Conservation (phyloP, 2,797 vertebrate species). For the Vespertilio murinus region DNA sequence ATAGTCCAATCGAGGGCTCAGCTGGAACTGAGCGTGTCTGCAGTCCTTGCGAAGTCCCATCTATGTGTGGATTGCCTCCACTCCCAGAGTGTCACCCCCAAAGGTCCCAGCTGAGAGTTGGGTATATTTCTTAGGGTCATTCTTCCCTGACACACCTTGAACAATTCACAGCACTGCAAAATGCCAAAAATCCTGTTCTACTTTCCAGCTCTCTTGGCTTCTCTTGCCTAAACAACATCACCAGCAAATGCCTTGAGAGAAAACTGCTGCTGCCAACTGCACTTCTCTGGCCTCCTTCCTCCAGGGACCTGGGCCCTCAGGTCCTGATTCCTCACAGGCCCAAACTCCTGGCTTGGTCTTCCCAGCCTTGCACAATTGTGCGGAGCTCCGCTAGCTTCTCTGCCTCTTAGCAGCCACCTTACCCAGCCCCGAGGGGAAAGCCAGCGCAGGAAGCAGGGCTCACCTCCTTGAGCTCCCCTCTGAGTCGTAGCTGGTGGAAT, state of each 20-base stretch:
- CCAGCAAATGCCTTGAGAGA: background rate
- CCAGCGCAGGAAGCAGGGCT: background rate
- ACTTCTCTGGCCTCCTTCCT: background rate
- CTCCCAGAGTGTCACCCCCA: background rate
- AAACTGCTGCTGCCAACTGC: background rate
- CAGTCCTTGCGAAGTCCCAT: background rate
- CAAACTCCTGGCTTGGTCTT: background rate
- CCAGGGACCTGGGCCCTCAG: background rate
- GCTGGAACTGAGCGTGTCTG: background rate
- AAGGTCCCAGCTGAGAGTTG: background rate
- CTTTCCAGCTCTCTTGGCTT: background rate
- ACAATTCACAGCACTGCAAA: background rate
- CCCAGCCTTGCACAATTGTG: too few species aligned
- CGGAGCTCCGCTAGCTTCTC: background rate
- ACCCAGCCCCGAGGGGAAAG: background rate
- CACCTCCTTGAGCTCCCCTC: background rate
- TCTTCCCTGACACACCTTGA: background rate
- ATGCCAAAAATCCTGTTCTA: background rate
- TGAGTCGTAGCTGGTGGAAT: accelerated
- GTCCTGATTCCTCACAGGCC: background rate
- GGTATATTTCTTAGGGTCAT: background rate
- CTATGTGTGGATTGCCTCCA: too few species aligned
- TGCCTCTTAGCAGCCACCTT: background rate
- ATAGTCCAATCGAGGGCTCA: background rate
- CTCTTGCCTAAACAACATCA: background rate